Conservation (phyloP, 2,113 vertebrate genomes). For the Dasypus novemcinctus region DNA sequence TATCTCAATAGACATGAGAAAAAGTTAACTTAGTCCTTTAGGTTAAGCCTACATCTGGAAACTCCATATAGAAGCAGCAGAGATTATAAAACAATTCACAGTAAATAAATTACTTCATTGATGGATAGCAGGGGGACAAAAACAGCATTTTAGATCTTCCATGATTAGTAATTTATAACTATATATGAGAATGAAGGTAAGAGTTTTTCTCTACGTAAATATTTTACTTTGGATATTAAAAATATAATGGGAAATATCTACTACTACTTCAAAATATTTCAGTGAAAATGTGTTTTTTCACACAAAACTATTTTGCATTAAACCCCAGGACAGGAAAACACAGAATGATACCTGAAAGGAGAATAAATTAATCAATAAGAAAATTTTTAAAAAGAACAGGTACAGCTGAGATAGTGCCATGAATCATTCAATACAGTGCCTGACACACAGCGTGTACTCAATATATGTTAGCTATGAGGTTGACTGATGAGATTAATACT, state of each 20-base stretch:
- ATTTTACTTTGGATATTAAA: slow-evolving; percentile 1
- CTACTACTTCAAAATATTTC: not conserved
- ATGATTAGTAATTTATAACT: not conserved
- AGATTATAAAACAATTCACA: not conserved
- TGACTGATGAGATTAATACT: not conserved
- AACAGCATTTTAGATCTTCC: not conserved
- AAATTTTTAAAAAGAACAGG: not conserved
- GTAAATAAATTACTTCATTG: not conserved
- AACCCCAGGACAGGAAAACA: slow-evolving; percentile 63
- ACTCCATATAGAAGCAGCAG: slow-evolving; percentile 10
- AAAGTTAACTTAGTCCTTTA: slow-evolving; percentile 29
- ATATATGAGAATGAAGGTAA: not conserved
- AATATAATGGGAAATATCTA: not conserved
- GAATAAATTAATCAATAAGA: not conserved
- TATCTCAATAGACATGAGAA: slow-evolving; percentile 2
- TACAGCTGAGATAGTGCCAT: not conserved
- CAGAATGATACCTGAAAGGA: slow-evolving; percentile 3
- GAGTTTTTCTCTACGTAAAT: not conserved
- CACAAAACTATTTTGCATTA: not conserved
- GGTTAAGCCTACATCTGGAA: slow-evolving; percentile 44
- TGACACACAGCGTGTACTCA: not conserved
- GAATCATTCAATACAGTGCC: not conserved
- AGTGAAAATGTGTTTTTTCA: not conserved
- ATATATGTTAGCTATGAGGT: not conserved
- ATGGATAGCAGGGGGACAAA: not conserved